Evolutionary conservation across 2,888 invertebrate genomes (phyloP), one percentile per base, ranked within the genome.

Genomic region (Lymantria dispar): DNA sequence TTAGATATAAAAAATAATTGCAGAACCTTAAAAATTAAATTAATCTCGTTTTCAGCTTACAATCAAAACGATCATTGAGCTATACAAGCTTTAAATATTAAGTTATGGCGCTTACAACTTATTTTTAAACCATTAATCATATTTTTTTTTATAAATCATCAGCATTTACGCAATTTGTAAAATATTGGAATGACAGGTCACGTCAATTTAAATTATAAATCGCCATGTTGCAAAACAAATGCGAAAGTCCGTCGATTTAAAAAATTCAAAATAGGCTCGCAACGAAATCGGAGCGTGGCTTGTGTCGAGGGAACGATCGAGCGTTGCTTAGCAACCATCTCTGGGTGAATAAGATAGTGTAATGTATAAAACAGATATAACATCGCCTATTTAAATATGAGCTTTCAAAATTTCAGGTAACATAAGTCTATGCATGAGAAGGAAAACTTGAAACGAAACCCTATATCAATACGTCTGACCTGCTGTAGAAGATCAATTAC

Each of bases 271-370:
- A 70, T 64, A 60, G 56, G 62, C 58, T 66, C 65, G 60, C 62
- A 64, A 54, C 63, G 63, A 66, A 73, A 71, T 68, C 68, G 65
- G 70, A 69, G 72, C 63, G 63, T 59, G 54, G 68, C 58, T 60
- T 57, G 66, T 68, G 70, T 67, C 66, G 56, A 69, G 75, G 72
- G 70, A 76, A 71, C 78, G 80, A 79, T 77, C 77, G 74, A 51
- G 46, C 60, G 82, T 82, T 74, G 80, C 83, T 67, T 75, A 72
- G 83, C 82, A 80, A 83, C 83, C 62, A 67, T 71, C 74, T 68
- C 78, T 62, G 63, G 64, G 70, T 60, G 62, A 64, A 63, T 47
- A 29, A 57, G 58, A 60, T 41, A 74, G 71, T 69, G 47, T 43
- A 56, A 48, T 45, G 36, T 7, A 15, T 12, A 29, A 13, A 0